Conservation (phyloP, 2,113 vertebrate genomes). For the Macrotus californicus region DNA sequence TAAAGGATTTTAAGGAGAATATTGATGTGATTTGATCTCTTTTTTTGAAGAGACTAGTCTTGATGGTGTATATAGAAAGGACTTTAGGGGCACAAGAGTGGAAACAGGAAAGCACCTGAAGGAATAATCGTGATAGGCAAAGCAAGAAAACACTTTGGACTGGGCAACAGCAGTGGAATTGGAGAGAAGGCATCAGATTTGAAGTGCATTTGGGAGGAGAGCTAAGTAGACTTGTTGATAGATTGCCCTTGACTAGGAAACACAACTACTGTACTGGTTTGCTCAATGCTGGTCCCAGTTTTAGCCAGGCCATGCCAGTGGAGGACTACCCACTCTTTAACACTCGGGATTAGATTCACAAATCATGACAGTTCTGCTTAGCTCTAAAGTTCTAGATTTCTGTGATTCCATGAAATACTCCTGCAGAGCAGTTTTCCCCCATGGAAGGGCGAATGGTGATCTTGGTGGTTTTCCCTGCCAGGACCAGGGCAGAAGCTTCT, state of each 20-base stretch:
- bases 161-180: background rate
- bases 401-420: background rate
- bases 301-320: background rate
- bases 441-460: background rate
- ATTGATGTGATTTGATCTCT: background rate
- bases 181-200: background rate
- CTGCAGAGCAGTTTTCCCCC: background rate
- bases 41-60: background rate
- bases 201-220: background rate
- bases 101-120: background rate
- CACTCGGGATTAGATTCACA: background rate
- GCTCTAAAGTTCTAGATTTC: background rate
- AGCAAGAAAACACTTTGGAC: background rate
- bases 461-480: background rate
- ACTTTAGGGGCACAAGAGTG: background rate
- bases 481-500: background rate
- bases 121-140: background rate
- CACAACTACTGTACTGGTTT: background rate
- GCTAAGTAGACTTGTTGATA: background rate
- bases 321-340: background rate
- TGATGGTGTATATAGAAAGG: background rate
- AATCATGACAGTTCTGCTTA: background rate
- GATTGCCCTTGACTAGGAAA: background rate
- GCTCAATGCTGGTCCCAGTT: background rate
- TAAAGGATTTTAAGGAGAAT: slow-evolving; percentile 29